Conservation (phyloP, 2,888 invertebrate species). For the Aphrophora alni region DNA sequence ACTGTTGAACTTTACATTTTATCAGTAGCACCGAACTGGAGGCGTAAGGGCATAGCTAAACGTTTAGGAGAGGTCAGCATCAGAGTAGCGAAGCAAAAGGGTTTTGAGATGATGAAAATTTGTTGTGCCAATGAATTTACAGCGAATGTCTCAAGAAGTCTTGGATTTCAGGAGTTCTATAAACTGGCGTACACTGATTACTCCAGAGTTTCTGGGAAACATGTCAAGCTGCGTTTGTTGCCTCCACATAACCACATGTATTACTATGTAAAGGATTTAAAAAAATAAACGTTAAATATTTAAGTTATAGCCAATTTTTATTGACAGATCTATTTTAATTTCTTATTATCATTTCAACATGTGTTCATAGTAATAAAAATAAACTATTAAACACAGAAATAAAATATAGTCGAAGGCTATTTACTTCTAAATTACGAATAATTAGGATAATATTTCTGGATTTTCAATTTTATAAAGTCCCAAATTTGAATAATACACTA, state of each 20-base stretch:
- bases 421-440: too few relatives aligned
- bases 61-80: not conserved
- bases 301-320: too few relatives aligned
- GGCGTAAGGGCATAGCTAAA: not conserved
- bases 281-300: not conserved
- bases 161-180: constrained; percentile 27
- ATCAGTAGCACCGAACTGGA: not conserved
- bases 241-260: not conserved
- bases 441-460: too few relatives aligned
- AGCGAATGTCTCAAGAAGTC: not conserved
- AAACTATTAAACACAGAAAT: too few relatives aligned
- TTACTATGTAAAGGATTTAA: not conserved
- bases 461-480: too few relatives aligned
- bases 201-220: not conserved
- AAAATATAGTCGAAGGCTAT: too few relatives aligned
- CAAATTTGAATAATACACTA: too few relatives aligned
- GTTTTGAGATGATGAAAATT: constrained; percentile 11
- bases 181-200: constrained; percentile 22
- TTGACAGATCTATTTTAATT: too few relatives aligned
- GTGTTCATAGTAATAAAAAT: too few relatives aligned
- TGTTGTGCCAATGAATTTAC: constrained; percentile 31
- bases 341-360: too few relatives aligned
- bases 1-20: not conserved
- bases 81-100: not conserved
- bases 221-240: not conserved